These are phyloP conservation scores for Xestia c-nigrum DNA, from an alignment of 2,888 invertebrate species.

Conservation along the genomic window DNA sequence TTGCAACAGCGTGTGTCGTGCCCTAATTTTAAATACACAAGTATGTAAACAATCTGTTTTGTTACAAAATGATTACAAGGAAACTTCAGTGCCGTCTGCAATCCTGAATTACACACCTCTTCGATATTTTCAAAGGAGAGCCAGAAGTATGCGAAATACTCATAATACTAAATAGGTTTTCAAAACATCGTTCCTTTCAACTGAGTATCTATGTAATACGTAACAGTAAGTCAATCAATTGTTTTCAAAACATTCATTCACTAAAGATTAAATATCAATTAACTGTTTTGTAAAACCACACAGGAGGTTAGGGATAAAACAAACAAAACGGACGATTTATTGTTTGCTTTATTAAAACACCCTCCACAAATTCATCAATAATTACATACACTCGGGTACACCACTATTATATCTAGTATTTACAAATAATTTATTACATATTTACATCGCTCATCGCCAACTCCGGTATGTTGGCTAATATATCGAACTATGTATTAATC, in stretches of 20 bases:
- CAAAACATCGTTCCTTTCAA: not conserved
- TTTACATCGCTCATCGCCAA: constrained; percentile 74
- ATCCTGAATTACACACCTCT: not conserved
- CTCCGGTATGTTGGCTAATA: constrained; percentile 59
- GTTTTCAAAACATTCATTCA: constrained; percentile 9
- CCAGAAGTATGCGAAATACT: not conserved
- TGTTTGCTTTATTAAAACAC: constrained; percentile 89
- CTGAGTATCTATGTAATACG: not conserved
- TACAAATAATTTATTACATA: constrained; percentile 80
- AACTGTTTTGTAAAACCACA: constrained; percentile 12
- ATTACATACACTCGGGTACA: constrained; percentile 86
- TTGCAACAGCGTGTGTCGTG: constrained; percentile 16
- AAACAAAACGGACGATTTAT: constrained; percentile 74
- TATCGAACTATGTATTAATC: constrained; percentile 57
- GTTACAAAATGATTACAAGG: not conserved
- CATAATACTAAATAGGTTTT: not conserved
- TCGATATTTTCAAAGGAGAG: not conserved
- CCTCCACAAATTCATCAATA: constrained; percentile 84
- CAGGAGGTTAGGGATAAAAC: constrained; percentile 38
- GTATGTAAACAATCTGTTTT: not conserved
- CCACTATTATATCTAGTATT: constrained; percentile 81
- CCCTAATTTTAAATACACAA: constrained; percentile 32
- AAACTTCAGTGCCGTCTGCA: not conserved
- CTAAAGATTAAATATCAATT: not conserved
- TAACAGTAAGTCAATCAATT: not conserved